These are phyloP conservation scores for Tetragnatha montana DNA, from an alignment of 2,888 invertebrate species.

Conservation along the genomic window DNA sequence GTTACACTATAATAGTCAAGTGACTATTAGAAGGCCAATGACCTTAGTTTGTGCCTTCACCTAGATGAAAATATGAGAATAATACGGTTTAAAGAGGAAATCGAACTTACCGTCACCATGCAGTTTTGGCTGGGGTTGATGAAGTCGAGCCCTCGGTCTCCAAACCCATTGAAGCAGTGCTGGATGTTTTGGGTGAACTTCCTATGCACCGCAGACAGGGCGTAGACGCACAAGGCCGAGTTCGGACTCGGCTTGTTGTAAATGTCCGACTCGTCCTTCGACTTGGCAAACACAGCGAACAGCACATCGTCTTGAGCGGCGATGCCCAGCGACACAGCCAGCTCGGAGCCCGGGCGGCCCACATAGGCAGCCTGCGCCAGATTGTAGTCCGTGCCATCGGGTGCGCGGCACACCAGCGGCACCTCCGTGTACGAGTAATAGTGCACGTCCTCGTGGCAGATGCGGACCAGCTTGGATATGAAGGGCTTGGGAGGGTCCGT, in stretches of 20 bases:
- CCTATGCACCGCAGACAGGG: slow-evolving; percentile 90
- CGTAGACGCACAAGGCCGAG: slow-evolving; percentile 93
- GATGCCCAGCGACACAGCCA: slow-evolving; percentile 92
- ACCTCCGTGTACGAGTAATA: slow-evolving; percentile 99
- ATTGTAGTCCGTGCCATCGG: slow-evolving; percentile 86
- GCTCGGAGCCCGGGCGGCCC: slow-evolving; percentile 93
- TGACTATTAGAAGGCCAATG: too few relatives aligned
- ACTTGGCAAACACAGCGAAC: slow-evolving; percentile 94
- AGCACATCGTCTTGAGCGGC: slow-evolving; percentile 95
- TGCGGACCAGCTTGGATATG: slow-evolving; percentile 93
- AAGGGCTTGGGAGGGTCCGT: slow-evolving; percentile 85
- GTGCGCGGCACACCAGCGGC: slow-evolving; percentile 91
- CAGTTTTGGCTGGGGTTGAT: slow-evolving; percentile 93
- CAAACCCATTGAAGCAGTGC: slow-evolving; percentile 94
- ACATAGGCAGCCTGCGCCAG: slow-evolving; percentile 95
- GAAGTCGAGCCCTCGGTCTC: slow-evolving; percentile 92
- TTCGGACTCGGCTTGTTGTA: slow-evolving; percentile 80
- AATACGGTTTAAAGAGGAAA: background rate
- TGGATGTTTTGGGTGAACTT: slow-evolving; percentile 98
- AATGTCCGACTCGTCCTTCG: slow-evolving; percentile 78
- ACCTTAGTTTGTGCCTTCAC: too few relatives aligned
- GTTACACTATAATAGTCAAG: too few relatives aligned
- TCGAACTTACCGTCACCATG: slow-evolving; percentile 86
- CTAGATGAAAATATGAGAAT: background rate
- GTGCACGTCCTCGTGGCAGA: slow-evolving; percentile 95